Conservation (phyloP, 2,113 vertebrate genomes). For the Pardalotus punctatus region DNA sequence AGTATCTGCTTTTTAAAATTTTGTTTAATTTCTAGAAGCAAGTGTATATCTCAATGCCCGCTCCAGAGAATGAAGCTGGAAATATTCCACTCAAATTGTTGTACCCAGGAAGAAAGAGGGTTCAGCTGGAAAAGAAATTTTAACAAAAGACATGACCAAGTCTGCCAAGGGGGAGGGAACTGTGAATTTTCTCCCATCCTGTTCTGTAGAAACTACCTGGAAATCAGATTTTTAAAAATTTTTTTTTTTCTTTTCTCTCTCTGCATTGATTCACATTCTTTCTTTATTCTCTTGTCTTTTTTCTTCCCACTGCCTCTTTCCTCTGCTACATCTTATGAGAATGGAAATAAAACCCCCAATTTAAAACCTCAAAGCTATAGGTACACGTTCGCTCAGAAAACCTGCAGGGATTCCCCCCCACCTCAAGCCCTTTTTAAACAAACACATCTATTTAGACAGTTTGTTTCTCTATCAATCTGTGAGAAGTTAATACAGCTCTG, state of each 20-base stretch:
- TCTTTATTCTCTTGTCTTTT: not conserved
- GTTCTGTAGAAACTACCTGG: not conserved
- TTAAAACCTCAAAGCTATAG: not conserved
- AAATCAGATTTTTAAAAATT: not conserved
- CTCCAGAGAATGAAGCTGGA: not conserved
- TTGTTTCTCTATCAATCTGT: conserved; percentile 45
- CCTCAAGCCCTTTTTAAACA: not conserved
- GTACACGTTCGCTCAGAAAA: not conserved
- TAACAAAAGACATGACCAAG: not conserved
- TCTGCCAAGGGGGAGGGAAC: not conserved
- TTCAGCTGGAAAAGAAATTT: not conserved
- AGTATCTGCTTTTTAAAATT: not conserved
- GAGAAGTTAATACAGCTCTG: conserved; percentile 48
- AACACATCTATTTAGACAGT: not conserved
- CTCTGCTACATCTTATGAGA: not conserved
- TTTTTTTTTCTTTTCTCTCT: not conserved
- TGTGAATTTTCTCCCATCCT: not conserved
- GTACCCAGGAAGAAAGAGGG: not conserved
- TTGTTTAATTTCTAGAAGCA: not conserved
- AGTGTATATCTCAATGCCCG: not conserved
- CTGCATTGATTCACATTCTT: not conserved
- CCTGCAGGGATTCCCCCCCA: not conserved
- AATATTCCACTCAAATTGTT: not conserved
- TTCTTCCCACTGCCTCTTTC: not conserved
- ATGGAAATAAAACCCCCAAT: not conserved